Evolutionary conservation across 2,797 vertebrate genomes (phyloP), one percentile per base, ranked within the genome.

Genomic region (Sebastes umbrosus): DNA sequence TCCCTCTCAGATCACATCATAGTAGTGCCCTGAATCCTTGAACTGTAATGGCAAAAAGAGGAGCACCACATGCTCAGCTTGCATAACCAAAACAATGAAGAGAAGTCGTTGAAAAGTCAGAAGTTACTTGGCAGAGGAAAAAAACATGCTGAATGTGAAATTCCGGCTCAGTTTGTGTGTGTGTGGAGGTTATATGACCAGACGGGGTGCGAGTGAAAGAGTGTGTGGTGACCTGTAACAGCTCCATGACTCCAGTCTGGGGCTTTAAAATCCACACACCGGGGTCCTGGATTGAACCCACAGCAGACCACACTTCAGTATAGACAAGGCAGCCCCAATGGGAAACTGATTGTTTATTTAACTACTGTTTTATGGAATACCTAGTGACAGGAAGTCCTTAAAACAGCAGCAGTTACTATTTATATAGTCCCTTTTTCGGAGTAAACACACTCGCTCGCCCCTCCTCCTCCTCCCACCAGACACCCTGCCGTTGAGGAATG

Each of bases 361-460:
- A 96, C 93, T 94, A 88, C 92, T 94, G 93, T 90, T 95, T 95
- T 94, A 94, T 93, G 94, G 91, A 95, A 96, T 93, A 95, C 91
- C 88, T 82, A 95, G 92, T 93, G 88, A 95, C 94, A 95, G 94
- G 94, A 95, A 96, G 94, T 94, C 92, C 94, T 95, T 95, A 95
- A 95, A 96, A 95, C 96, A 96, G 95, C 93, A 94, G 93, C 94
- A 93, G 89, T 93, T 93, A 87, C 95, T 96, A 95, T 96, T 96
- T 95, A 96, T 95, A 94, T 93, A 95, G 94, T 93, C 90, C 85
- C 85, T 91, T 93, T 46, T 93, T 91, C 13, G 87, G 91, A 95
- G 94, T 95, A 96, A 96, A 96, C 94, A 95, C 93, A 93, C 88
- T 86, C 11, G 24, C 84, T 60, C 8, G 78, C 87, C 85, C 91